Evolutionary conservation across 2,797 vertebrate species (phyloP), one percentile per base, ranked within the genome.

Genomic region (Coluber constrictor): DNA sequence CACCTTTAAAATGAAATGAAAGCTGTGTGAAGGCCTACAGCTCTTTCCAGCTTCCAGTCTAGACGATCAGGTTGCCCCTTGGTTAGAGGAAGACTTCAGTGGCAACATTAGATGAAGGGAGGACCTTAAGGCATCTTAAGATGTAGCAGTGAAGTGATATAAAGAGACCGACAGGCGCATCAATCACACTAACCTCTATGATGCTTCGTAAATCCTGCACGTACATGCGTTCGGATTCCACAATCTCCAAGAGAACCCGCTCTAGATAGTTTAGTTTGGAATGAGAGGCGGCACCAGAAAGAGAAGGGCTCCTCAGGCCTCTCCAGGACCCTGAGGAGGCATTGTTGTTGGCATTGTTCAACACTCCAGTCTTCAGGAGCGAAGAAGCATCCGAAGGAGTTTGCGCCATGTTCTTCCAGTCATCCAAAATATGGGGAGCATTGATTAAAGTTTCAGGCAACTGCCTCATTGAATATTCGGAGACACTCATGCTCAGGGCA

Each of bases 221-320:
- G 0, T 99, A 99, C 97, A 98, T 99, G 89, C 99, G 98, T 97
- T 99, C 99, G 0, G 99, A 99, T 96, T 99, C 99, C 27, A 99
- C 98, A 0, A 99, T 99, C 97, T 99, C 99, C 97, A 99, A 98
- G 93, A 99, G 98, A 54, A 99, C 99, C 0, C 98, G 98, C 95
- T 99, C 99, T 97, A 99, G 97, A 87, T 99, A 99, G 91, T 98
- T 98, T 94, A 99, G 97, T 95, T 99, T 98, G 12, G 98, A 98
- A 95, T 98, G 98, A 88, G 98, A 97, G 9, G 98, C 96, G 0
- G 96, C 96, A 91, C 0, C 97, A 8, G 18, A 98, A 98, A 61
- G 97, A 90, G 20, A 98, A 51, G 95, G 96, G 0, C 63, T 83
- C 0, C 23, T 96, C 93, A 63, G 83, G 88, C 61, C 95, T 10